A percentile compares a stretch with the other conserved stretches of the same genome.
phyloP scores from a whole-genome alignment of 2,113 vertebrate genomes.

The Vidua macroura region DNA sequence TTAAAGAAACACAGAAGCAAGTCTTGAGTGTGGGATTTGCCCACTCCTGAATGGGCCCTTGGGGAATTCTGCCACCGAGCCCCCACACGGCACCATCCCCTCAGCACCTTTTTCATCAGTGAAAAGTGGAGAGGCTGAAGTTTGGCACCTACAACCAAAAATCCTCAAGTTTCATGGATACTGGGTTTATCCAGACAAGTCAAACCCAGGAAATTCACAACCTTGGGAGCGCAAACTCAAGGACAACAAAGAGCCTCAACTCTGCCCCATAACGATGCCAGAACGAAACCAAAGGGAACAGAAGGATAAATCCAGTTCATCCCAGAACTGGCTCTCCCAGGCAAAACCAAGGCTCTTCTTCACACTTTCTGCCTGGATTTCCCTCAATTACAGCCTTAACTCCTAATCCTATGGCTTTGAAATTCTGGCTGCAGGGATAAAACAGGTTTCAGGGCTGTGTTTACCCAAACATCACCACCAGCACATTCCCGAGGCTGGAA shows the following conservation, averaged over 20 bases:
- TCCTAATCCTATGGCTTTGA: not conserved
- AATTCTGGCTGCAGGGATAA: not conserved
- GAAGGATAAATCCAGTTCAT: not conserved
- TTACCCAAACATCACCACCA: not conserved
- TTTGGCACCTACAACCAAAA: not conserved
- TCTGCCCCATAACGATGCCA: rapidly evolving
- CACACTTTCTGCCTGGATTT: not conserved
- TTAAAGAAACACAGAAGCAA: rapidly evolving
- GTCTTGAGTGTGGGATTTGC: not conserved
- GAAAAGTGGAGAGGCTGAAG: not conserved
- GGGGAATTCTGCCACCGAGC: not conserved
- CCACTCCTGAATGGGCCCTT: not conserved
- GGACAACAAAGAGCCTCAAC: not conserved
- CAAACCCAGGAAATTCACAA: not conserved
- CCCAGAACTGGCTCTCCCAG: not conserved
- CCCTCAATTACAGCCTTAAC: not conserved
- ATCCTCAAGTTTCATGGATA: rapidly evolving
- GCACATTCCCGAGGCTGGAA: not conserved
- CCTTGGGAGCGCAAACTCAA: not conserved
- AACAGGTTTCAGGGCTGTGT: not conserved
- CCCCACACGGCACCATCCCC: not conserved
- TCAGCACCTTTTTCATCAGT: not conserved
- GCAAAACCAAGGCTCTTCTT: not conserved
- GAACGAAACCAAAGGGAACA: not conserved
- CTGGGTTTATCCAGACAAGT: not conserved